Evolutionary conservation across 2,797 vertebrate species (phyloP), one percentile per base, ranked within the genome.

Genomic region (Syngnathus rostellatus): DNA sequence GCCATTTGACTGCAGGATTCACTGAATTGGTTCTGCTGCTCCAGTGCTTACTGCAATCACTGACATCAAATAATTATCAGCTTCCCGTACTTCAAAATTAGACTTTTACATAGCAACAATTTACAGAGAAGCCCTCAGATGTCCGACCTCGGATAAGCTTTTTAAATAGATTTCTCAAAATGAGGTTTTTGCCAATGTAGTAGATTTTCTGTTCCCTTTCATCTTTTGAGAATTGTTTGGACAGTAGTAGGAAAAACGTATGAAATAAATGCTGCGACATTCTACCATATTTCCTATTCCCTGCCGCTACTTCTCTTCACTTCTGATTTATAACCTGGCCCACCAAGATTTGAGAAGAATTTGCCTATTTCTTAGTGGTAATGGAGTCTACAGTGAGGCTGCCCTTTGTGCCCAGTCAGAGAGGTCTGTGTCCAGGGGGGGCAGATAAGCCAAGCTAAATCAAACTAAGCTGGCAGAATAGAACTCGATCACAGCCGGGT

Each of bases 391-490:
- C 73, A 75, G 65, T 72, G 62, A 65, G 68, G 62, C 69, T 78
- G 82, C 85, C 78, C 74, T 85, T 77, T 84, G 75, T 71, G 73
- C 69, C 74, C 72, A 66, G 65, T 21, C 72, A 73, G 78, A 80
- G 69, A 70, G 73, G 74, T 80, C 72, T 63, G 67, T 81, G 77
- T 84, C 82, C 81, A 72, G 83, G 79, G 81, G 79, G 80, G 79
- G 3, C 73, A 71, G 71, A 78, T 81, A 81, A 88, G 77, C 81
- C 81, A 67, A 68, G 80, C 78, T 83, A 80, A 84, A 74, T 81
- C 81, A 60, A 73, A 79, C 79, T 85, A 85, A 84, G 85, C 83
- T 83, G 78, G 78, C 69, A 63, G 72, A 86, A 83, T 86, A 70
- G 83, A 87, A 84, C 82, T 81, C 62, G 66, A 86, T 88, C 80